Evolutionary conservation across 2,797 vertebrate genomes (phyloP).

Genomic region (Rhynchotus rufescens): DNA sequence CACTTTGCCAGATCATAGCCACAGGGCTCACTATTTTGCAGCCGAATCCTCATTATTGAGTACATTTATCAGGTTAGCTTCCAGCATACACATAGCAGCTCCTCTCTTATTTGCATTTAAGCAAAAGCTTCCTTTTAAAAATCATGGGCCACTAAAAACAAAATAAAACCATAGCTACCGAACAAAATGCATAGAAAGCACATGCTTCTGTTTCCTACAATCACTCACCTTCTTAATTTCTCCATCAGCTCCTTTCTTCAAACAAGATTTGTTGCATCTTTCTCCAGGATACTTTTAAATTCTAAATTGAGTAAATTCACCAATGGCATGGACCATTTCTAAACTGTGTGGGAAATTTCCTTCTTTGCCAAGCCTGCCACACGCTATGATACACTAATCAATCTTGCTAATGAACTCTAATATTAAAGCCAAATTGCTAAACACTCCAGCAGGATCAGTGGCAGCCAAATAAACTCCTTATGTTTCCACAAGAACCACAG

Average conservation of each 20-base stretch:
- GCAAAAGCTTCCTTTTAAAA: constrained; percentile 12
- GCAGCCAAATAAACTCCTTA: background rate
- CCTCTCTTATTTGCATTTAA: constrained; percentile 44
- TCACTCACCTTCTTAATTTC: background rate
- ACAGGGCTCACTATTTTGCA: constrained; percentile 18
- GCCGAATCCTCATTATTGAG: background rate
- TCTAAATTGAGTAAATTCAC: background rate
- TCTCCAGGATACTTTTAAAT: constrained; percentile 30
- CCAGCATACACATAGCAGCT: background rate
- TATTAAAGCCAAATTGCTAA: constrained; percentile 52
- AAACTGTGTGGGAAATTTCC: constrained; percentile 43
- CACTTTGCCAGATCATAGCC: constrained; percentile 12
- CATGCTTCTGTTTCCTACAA: background rate
- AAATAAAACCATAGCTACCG: background rate
- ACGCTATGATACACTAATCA: constrained; percentile 31
- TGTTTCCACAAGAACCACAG: constrained; percentile 6
- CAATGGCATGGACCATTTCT: background rate
- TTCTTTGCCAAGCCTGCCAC: constrained; percentile 39
- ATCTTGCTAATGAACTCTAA: constrained; percentile 58
- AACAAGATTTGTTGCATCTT: background rate
- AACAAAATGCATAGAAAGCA: background rate
- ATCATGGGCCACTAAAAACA: background rate
- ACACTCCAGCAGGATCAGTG: background rate
- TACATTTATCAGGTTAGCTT: constrained; percentile 7
- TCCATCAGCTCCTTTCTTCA: constrained; percentile 1